A percentile compares a stretch with the other conserved stretches of the same genome.
These are phyloP conservation scores for Ceratina japonica DNA, from an alignment of 1,140 invertebrate genomes.

Conservation along the genomic window DNA sequence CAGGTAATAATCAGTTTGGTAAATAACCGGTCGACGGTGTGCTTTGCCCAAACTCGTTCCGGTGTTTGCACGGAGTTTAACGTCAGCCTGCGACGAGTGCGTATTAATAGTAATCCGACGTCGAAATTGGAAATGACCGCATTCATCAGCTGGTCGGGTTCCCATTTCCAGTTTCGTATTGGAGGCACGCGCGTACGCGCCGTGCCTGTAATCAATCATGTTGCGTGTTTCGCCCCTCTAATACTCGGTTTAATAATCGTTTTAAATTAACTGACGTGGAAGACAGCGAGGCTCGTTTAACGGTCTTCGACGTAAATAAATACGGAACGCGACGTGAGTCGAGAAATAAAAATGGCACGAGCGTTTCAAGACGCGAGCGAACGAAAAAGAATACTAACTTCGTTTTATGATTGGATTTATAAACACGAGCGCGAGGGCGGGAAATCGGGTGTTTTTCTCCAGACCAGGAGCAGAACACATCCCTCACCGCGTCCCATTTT, in stretches of 20 bases:
- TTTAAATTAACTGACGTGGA: neutral
- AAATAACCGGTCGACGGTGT: slow-evolving; percentile 38
- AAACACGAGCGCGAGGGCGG: no score
- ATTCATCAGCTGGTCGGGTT: slow-evolving; percentile 16
- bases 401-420: no score
- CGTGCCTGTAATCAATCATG: neutral
- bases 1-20: slow-evolving; percentile 70
- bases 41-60: slow-evolving; percentile 25
- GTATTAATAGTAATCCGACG: slow-evolving; percentile 40
- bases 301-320: neutral
- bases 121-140: slow-evolving; percentile 38
- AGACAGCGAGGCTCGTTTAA: neutral
- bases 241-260: neutral
- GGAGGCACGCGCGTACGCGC: neutral
- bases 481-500: slow-evolving; percentile 2
- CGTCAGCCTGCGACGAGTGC: slow-evolving; percentile 19
- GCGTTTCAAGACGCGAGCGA: no score
- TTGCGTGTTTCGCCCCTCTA: neutral
- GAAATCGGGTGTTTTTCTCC: neutral
- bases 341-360: no score
- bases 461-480: no score
- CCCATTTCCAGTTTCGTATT: neutral
- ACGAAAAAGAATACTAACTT: no score
- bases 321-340: no score
- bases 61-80: slow-evolving; percentile 31